Evolutionary conservation across 2,113 vertebrate genomes (phyloP), one percentile per base, ranked within the genome.

Genomic region (Toxotes chatareus): DNA sequence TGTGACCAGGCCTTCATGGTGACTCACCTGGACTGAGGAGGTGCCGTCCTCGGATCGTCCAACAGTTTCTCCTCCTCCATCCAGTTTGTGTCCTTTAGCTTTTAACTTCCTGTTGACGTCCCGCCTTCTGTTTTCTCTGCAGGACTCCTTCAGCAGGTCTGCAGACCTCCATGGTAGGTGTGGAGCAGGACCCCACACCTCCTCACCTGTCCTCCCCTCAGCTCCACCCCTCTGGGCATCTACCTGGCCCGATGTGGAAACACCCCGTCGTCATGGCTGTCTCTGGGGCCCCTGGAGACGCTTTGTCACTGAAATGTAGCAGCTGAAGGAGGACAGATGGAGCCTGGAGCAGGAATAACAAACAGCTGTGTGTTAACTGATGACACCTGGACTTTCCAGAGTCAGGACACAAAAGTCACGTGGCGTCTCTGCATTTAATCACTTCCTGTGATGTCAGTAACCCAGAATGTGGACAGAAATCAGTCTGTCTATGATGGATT

Each of bases 131-230:
- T 11, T 40, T 46, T 13, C 36, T 49, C 51, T 21, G 84, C 66
- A 61, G 64, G 68, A 49, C 73, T 62, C 63, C 27, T 4, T 31
- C 68, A 44, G 63, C 73, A n/a, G 68, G 47, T 67, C 72, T 55
- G 68, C 74, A 1, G 64, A 66, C 55, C 8, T 27, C 34, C 68
- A 0, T 5, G 34, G 23, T 51, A 0, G 31, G 47, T 4, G 32
- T 79, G 75, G 72, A 85, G 62, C 73, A 0, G 75, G 71, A 76
- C 74, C 74, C 51, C 49, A 14, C 34, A 34, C 46, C 66, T 59
- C 63, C 67, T 44, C 38, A 16, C 66, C 57, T 42, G 9, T 38
- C 44, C 57, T n/a, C 44, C 73, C 27, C 31, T n/a, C 14, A 32
- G 44, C 62, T 61, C n/a, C 47, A 9, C 46, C 47, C 42, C 79